These are phyloP conservation scores for Elmis aenea DNA, from an alignment of 2,888 invertebrate genomes.

Conservation along the genomic window DNA sequence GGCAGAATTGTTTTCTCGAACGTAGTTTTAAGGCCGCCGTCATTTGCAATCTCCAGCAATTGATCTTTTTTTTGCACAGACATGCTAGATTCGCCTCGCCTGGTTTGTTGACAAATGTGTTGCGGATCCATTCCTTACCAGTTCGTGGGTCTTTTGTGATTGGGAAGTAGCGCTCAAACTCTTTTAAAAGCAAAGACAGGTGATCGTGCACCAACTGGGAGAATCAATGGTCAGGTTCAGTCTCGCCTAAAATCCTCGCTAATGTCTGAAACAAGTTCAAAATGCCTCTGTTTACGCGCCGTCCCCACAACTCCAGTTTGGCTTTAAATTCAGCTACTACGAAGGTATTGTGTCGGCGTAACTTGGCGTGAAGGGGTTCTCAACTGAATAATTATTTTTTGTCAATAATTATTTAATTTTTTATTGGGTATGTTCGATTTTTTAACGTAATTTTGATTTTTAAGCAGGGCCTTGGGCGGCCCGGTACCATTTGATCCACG, in stretches of 20 bases:
- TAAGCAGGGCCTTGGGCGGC: too few relatives aligned
- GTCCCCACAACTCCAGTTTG: slow-evolving; percentile 10
- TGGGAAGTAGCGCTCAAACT: too few relatives aligned
- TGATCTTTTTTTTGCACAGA: slow-evolving; percentile 4
- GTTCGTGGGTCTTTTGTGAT: slow-evolving; percentile 11
- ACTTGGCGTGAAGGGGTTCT: too few relatives aligned
- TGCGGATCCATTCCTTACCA: slow-evolving; percentile 8
- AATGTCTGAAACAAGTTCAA: slow-evolving; percentile 5
- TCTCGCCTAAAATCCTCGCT: slow-evolving; percentile 6
- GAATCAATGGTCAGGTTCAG: slow-evolving; percentile 7
- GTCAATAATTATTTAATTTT: too few relatives aligned
- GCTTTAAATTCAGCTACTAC: slow-evolving; percentile 8
- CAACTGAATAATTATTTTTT: too few relatives aligned
- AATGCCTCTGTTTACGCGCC: slow-evolving; percentile 6
- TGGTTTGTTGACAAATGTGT: slow-evolving; percentile 7
- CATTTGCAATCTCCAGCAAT: too few relatives aligned
- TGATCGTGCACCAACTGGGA: slow-evolving; percentile 8
- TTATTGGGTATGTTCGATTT: too few relatives aligned
- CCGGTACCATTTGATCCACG: too few relatives aligned
- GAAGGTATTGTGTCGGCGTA: too few relatives aligned
- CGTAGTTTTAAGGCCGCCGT: slow-evolving; percentile 4
- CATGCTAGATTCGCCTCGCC: slow-evolving; percentile 5
- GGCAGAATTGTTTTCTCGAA: slow-evolving; percentile 3
- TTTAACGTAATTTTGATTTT: too few relatives aligned
- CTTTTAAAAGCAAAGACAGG: too few relatives aligned